Base-by-base conservation (phyloP, 1,140 invertebrate species). In the Camponotus vicinus region DNA sequence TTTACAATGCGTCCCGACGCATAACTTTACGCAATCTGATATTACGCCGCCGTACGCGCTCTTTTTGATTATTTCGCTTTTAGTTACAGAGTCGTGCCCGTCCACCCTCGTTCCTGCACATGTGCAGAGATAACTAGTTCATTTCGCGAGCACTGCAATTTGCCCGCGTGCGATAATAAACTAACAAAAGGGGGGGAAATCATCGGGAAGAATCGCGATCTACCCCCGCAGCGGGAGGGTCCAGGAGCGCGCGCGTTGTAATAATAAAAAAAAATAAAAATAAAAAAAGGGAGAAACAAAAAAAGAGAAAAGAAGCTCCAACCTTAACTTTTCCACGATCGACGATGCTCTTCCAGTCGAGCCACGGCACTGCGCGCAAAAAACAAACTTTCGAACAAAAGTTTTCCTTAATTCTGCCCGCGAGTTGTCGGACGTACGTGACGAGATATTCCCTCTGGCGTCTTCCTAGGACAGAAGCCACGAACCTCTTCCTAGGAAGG, bases 371-470 rank as follows among this genome's bases (percentile, higher is more conserved):
- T 83, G 79, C 79, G 79, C 79, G 63, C 69, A 86, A 89, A 89
- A 77, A 89, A 89, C 69, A 77, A 89, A 88, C 69, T 88, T 85
- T 45, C 69, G 34, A 69, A 67, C 88, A 85, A 78, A 73, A 85
- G 84, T 91, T 86, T 89, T 59, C 79, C 87, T 90, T 90, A 86
- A 90, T 90, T 90, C 85, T 63, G 63, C 32, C 84, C 78, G 77
- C 73, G 83, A 88, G 79, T 91, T 79, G 76, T 71, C 64, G 83
- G 57, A 79, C 78, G 87, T 90, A 91, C 89, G 90, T 90, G 89
- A 88, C 78, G 90, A 86, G 84, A 86, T 90, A 90, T 90, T 90
- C 90, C 86, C 86, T 61, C 52, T 76, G 82, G 67, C 76, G 75
- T 87, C 79, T 87, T 90, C 79, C 86, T 89, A 90, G 87, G 87